phyloP scores from a whole-genome alignment of 53 echinoderm and acorn worm species.

The Paracentrotus lividus region DNA sequence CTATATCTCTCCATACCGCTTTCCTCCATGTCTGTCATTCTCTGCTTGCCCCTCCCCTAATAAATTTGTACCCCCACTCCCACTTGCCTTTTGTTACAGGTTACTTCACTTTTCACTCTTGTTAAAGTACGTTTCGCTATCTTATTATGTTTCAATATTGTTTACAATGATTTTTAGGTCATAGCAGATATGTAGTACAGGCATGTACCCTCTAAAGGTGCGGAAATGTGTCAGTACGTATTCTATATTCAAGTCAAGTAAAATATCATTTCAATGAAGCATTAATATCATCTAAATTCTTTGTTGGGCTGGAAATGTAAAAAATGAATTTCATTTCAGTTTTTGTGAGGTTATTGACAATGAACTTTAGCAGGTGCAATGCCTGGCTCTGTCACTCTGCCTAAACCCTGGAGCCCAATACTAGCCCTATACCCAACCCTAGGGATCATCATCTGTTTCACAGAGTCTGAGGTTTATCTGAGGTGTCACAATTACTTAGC shows the following conservation, averaged over 20 bases:
- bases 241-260: neutral
- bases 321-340: neutral
- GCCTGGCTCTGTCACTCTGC: constrained; percentile 8
- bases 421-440: constrained; percentile 21
- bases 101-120: neutral
- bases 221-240: neutral
- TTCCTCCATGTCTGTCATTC: neutral
- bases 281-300: neutral
- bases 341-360: constrained; percentile 8
- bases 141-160: too few species aligned
- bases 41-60: neutral
- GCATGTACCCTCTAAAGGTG: neutral
- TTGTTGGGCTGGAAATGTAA: neutral
- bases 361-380: constrained; percentile 12
- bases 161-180: too few species aligned
- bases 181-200: too few species aligned
- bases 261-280: neutral
- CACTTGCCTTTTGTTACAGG: neutral
- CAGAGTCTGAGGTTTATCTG: constrained; percentile 19
- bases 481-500: neutral
- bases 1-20: neutral
- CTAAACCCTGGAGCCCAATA: constrained; percentile 15
- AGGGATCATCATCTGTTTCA: constrained; percentile 19
- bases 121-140: too few species aligned
- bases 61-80: neutral